Evolutionary conservation across 2,888 invertebrate species (phyloP).

Genomic region (Magallana nippona): DNA sequence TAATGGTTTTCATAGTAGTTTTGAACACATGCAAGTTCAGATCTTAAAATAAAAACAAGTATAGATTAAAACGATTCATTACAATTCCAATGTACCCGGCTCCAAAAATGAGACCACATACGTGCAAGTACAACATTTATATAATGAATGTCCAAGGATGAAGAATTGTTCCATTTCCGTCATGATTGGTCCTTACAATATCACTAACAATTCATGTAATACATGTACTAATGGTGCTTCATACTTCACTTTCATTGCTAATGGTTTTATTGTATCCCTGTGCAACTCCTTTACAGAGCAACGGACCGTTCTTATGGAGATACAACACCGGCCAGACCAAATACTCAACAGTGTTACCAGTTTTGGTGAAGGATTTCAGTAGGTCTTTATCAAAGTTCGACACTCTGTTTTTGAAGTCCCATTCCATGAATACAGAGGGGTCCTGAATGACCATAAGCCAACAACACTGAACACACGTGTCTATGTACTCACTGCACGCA

Average conservation of each 20-base stretch:
- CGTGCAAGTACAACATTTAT: background rate
- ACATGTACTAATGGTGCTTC: background rate
- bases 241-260: slow-evolving; percentile 16
- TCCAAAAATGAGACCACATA: background rate
- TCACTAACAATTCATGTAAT: too few relatives aligned
- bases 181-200: too few relatives aligned
- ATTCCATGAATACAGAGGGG: background rate
- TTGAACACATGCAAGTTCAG: slow-evolving; percentile 15
- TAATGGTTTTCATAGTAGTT: background rate
- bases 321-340: slow-evolving; percentile 35
- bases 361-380: slow-evolving; percentile 23
- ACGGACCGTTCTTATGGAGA: background rate
- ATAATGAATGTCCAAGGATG: background rate
- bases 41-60: background rate
- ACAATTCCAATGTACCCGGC: background rate
- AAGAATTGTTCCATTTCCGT: too few relatives aligned
- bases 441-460: slow-evolving; percentile 18
- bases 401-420: background rate
- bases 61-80: background rate
- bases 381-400: slow-evolving; percentile 26
- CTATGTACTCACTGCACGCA: slow-evolving; percentile 13
- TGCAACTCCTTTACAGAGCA: slow-evolving; percentile 34
- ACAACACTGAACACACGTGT: slow-evolving; percentile 6
- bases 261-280: background rate
- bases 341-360: slow-evolving; percentile 28